Conservation (phyloP, 2,113 vertebrate genomes). For the Heptranchias perlo region DNA sequence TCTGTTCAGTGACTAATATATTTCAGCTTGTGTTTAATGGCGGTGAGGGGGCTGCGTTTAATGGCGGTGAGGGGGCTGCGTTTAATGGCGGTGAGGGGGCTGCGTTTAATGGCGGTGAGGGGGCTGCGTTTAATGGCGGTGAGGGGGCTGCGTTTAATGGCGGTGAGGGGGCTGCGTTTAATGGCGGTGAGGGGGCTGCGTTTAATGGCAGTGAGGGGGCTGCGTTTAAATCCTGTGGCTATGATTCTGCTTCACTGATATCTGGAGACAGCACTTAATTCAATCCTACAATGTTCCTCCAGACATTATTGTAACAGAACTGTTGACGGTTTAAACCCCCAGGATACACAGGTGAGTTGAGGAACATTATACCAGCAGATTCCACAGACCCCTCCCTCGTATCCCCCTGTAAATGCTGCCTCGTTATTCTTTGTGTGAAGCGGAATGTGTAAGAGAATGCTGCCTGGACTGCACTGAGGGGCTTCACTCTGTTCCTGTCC, state of each 20-base stretch:
- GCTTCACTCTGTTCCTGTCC: neutral
- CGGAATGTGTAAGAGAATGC: neutral
- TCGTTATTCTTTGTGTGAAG: neutral
- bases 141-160: too few species aligned
- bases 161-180: too few species aligned
- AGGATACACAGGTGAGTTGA: neutral
- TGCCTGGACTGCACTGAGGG: neutral
- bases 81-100: too few species aligned
- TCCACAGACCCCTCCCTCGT: neutral
- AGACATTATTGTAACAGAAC: neutral
- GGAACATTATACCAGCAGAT: too few species aligned
- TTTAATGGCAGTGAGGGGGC: too few species aligned
- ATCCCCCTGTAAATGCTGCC: neutral
- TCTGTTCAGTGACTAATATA: neutral
- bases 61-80: too few species aligned
- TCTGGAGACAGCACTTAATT: neutral
- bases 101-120: too few species aligned
- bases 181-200: too few species aligned
- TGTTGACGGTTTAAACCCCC: neutral
- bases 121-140: too few species aligned
- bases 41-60: too few species aligned
- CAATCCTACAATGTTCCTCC: neutral
- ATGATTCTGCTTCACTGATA: neutral
- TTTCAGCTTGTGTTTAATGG: neutral
- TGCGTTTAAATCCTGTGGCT: neutral